These are phyloP conservation scores for Pitta sordida DNA, from an alignment of 2,113 vertebrate genomes.

Conservation along the genomic window DNA sequence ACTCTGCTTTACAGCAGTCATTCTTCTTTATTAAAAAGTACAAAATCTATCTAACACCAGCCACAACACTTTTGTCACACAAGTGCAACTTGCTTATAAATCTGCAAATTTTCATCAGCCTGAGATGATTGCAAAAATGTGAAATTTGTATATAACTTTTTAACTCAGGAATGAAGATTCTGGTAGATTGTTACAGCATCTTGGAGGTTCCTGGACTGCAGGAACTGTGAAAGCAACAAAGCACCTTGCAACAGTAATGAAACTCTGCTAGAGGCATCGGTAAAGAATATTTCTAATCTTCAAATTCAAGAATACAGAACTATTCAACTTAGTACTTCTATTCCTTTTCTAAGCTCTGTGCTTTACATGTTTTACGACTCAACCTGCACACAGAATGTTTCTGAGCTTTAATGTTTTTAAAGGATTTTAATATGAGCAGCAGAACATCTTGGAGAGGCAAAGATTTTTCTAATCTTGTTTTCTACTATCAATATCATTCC, in stretches of 20 bases:
- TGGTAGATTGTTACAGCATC: not conserved
- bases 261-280: not conserved
- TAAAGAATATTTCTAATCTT: not conserved
- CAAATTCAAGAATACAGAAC: not conserved
- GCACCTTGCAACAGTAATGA: not conserved
- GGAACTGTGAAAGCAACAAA: not conserved
- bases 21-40: not conserved
- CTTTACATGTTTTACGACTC: not conserved
- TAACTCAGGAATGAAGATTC: not conserved
- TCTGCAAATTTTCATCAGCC: not conserved
- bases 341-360: not conserved
- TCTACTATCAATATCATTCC: not conserved
- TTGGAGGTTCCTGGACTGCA: not conserved
- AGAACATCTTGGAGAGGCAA: not conserved
- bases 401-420: not conserved
- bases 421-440: not conserved
- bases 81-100: not conserved
- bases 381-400: not conserved
- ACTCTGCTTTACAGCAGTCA: not conserved
- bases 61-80: not conserved
- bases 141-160: not conserved
- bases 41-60: not conserved
- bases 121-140: not conserved
- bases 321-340: not conserved
- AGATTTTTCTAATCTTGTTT: not conserved